Percentiles rank a stretch among this genome's conserved stretches.
These are phyloP conservation scores for Sphyrna mokarran DNA, from an alignment of 2,113 vertebrate species.

Conservation along the genomic window DNA sequence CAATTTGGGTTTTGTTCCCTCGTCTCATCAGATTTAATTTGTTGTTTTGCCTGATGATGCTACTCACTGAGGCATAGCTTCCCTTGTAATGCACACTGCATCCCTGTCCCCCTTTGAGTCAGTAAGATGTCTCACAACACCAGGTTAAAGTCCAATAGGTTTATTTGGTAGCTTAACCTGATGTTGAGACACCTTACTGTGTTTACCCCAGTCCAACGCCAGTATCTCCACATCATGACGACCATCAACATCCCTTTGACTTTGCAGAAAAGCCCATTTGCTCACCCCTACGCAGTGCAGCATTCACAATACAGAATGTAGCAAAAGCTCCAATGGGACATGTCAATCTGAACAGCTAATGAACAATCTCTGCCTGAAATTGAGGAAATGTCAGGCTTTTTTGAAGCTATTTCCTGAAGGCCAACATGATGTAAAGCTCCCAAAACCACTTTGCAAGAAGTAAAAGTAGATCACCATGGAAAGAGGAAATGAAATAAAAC, in stretches of 20 bases:
- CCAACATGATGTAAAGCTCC: neutral
- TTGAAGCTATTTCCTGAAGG: neutral
- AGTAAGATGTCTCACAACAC: too few species aligned
- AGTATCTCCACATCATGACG: too few species aligned
- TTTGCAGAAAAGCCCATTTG: constrained; percentile 1
- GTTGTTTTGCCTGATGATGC: neutral
- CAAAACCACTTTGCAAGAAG: neutral
- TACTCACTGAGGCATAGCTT: neutral
- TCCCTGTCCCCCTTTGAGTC: neutral
- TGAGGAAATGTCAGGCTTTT: neutral
- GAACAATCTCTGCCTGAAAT: neutral
- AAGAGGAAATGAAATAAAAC: neutral
- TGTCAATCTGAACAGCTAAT: neutral
- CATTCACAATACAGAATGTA: neutral
- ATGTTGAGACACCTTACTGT: too few species aligned
- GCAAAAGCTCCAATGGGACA: too few species aligned
- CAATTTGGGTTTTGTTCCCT: neutral
- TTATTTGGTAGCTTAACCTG: too few species aligned
- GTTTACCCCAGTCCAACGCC: too few species aligned
- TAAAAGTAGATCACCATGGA: neutral
- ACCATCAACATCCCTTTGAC: too few species aligned
- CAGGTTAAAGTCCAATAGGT: too few species aligned
- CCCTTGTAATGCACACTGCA: neutral
- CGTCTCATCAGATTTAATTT: neutral
- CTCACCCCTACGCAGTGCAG: neutral